Percentiles rank a stretch among this genome's conserved stretches.
These are phyloP conservation scores for Magallana gigas DNA, from an alignment of 1,140 invertebrate species.

Conservation along the genomic window DNA sequence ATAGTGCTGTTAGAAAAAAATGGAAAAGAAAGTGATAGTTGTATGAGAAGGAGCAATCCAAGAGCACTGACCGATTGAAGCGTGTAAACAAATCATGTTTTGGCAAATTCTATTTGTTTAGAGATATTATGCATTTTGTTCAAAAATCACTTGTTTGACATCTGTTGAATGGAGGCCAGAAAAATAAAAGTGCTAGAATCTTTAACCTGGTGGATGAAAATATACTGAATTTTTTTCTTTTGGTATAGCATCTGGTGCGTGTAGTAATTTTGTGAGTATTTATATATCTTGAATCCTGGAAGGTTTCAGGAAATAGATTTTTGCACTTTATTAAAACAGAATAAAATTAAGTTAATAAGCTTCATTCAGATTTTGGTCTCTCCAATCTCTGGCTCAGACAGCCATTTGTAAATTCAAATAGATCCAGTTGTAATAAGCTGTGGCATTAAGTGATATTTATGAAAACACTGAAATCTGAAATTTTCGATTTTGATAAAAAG, in stretches of 20 bases:
- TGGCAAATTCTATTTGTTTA: constrained; percentile 28
- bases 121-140: constrained; percentile 28
- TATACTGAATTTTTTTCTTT: not conserved
- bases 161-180: constrained; percentile 15
- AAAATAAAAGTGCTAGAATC: constrained; percentile 20
- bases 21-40: no score
- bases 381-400: no score
- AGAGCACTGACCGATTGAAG: constrained; percentile 13
- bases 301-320: constrained; percentile 2
- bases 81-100: constrained; percentile 28
- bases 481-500: no score
- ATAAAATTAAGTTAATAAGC: not conserved
- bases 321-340: not conserved
- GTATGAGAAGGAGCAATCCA: not conserved
- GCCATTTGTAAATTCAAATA: no score
- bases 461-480: no score
- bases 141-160: constrained; percentile 25
- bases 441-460: no score
- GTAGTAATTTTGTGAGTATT: constrained; percentile 29
- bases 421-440: no score
- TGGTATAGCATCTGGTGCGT: not conserved
- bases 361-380: constrained; percentile 2
- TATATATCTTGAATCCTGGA: not conserved
- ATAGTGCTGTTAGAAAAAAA: not conserved
- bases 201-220: not conserved